Evolutionary conservation across 2,888 invertebrate genomes (phyloP).

Genomic region (Ceraclea dissimilis): DNA sequence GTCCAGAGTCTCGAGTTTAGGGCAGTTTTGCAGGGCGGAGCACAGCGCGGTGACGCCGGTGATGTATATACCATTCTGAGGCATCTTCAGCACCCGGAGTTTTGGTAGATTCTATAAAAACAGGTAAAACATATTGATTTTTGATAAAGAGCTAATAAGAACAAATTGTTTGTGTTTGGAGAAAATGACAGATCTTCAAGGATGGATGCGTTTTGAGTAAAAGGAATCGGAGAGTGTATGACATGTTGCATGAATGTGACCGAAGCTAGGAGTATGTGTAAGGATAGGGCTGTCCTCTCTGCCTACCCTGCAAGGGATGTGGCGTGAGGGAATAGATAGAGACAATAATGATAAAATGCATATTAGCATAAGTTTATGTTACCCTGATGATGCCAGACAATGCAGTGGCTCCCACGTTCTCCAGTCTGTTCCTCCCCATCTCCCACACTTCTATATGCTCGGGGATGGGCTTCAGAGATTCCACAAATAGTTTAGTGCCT

Average conservation of each 20-base stretch:
- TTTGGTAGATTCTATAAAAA: conserved; percentile 62
- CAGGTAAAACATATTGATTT: conserved; percentile 27
- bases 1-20: conserved; percentile 68
- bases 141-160: not conserved
- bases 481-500: conserved; percentile 77
- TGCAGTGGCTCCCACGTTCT: conserved; percentile 86
- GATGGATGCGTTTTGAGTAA: too few relatives aligned
- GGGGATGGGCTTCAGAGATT: conserved; percentile 61
- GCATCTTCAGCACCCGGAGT: conserved; percentile 85
- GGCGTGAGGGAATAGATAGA: too few relatives aligned
- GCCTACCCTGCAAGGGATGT: too few relatives aligned
- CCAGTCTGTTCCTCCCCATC: conserved; percentile 89
- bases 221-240: too few relatives aligned
- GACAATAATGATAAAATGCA: too few relatives aligned
- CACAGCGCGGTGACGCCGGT: conserved; percentile 76
- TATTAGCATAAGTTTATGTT: too few relatives aligned
- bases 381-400: conserved; percentile 34
- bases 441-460: conserved; percentile 76
- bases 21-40: conserved; percentile 63
- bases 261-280: too few relatives aligned
- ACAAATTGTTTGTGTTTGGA: too few relatives aligned
- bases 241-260: too few relatives aligned
- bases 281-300: too few relatives aligned
- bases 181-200: too few relatives aligned
- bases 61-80: conserved; percentile 94